These are phyloP conservation scores for Drosophila paracracens DNA, from an alignment of 2,888 invertebrate species.

Conservation along the genomic window DNA sequence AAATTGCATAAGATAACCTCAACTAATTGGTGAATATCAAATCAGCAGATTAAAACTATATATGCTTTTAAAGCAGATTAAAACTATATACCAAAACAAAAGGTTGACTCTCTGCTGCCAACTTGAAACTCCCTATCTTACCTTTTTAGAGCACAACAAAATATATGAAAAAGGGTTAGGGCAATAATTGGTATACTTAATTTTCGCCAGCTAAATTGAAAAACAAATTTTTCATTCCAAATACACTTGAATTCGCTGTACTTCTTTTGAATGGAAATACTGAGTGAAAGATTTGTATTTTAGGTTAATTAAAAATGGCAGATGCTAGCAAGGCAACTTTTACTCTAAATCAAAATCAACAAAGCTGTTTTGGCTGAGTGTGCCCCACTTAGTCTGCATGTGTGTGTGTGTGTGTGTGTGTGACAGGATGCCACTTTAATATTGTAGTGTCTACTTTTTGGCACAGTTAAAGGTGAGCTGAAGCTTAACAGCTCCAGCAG, in stretches of 20 bases:
- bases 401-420: slow-evolving; percentile 21
- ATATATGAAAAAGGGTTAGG: not conserved
- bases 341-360: slow-evolving; percentile 61
- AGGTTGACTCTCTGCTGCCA: not conserved
- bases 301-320: slow-evolving; percentile 70
- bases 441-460: slow-evolving; percentile 59
- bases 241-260: not conserved
- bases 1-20: not conserved
- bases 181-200: not conserved
- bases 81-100: not conserved
- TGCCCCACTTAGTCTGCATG: slow-evolving; percentile 1
- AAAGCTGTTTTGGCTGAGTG: slow-evolving; percentile 29
- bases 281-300: slow-evolving; percentile 35
- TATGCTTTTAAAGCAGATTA: not conserved
- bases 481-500: slow-evolving; percentile 10
- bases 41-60: not conserved
- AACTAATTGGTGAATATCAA: not conserved
- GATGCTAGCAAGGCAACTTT: slow-evolving; percentile 44
- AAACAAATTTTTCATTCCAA: not conserved
- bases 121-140: not conserved
- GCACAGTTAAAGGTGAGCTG: slow-evolving; percentile 41
- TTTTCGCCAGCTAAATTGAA: not conserved
- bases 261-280: slow-evolving; percentile 22
- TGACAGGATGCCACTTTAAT: slow-evolving; percentile 54
- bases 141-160: not conserved